phyloP scores from a whole-genome alignment of 2,888 invertebrate species.

The Phaedon cochleariae region DNA sequence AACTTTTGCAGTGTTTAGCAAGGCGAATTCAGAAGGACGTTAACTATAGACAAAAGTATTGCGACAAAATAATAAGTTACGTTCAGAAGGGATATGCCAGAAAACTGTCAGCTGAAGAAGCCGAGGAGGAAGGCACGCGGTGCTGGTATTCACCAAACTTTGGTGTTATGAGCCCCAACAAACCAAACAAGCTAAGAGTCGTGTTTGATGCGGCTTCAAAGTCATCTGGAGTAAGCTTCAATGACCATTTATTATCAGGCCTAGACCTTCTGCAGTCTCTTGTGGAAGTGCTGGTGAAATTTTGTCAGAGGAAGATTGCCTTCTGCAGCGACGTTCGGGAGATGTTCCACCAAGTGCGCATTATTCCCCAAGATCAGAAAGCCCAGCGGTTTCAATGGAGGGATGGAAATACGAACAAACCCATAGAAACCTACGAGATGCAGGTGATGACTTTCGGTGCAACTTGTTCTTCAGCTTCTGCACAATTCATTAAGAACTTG shows the following conservation, averaged over 20 bases:
- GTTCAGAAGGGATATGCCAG: neutral
- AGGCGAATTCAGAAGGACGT: neutral
- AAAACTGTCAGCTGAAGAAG: neutral
- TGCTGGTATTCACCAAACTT: slow-evolving; percentile 13
- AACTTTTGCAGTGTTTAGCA: neutral
- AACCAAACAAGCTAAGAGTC: slow-evolving; percentile 4
- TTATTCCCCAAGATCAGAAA: slow-evolving; percentile 2
- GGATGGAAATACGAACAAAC: neutral
- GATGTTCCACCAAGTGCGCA: neutral
- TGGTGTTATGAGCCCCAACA: slow-evolving; percentile 3
- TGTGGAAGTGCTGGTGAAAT: neutral
- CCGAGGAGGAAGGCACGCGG: neutral
- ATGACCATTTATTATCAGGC: neutral
- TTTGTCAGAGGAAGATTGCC: neutral
- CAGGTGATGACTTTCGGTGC: slow-evolving; percentile 3
- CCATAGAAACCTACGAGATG: neutral
- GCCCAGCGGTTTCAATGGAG: neutral
- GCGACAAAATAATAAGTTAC: neutral
- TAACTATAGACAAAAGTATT: neutral
- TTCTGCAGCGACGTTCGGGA: neutral
- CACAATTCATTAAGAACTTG: neutral
- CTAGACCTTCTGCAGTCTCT: neutral
- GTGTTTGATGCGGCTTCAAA: slow-evolving; percentile 6
- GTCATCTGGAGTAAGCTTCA: neutral
- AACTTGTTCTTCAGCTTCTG: neutral